Evolutionary conservation across 2,113 vertebrate species (phyloP), one percentile per base, ranked within the genome.

Genomic region (Tetrax tetrax): DNA sequence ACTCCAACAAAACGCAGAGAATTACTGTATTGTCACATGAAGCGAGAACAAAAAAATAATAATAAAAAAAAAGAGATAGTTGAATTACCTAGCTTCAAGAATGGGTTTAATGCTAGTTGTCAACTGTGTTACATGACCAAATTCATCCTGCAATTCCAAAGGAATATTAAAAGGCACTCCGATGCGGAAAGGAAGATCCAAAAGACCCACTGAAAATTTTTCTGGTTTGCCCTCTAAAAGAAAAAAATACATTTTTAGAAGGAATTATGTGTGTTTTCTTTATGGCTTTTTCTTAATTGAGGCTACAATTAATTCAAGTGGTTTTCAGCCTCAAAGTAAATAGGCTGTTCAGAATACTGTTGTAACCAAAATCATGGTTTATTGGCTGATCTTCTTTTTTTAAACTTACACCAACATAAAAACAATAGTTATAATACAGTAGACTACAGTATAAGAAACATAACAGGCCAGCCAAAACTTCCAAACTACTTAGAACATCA

Each of bases 121-220:
- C 21, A 98, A 96, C 54, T 69, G 71, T 16, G 97, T 98, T 10
- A 97, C 29, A 91, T 99, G 98, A 60, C 98, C 98, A 97, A 98
- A 99, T 75, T 95, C 97, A 97, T 99, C 99, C 70, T 98, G 98
- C 38, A 99, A 79, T 60, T 98, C 96, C 96, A 99, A 95, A 76
- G 98, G 98, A 86, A 99, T 98, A 95, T 68, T 94, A 90, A 99
- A 99, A 23, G 98, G 99, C 28, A 98, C 94, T 65, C 99, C 99
- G 66, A 99, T 96, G 9, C 91, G 97, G 95, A 98, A 95, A 89
- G 93, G 98, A 88, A 94, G 96, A 56, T 98, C 96, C 97, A 97
- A 91, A 63, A 87, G 22, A 38, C 96, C 96, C 19, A 98, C 85
- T 7, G 69, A 92, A 91, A 99, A 99, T 77, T 97, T 98, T 60